Percentiles rank a stretch among this genome's conserved stretches.
Evolutionary conservation across 2,888 invertebrate species (phyloP).

Genomic region (Unio pictorum): DNA sequence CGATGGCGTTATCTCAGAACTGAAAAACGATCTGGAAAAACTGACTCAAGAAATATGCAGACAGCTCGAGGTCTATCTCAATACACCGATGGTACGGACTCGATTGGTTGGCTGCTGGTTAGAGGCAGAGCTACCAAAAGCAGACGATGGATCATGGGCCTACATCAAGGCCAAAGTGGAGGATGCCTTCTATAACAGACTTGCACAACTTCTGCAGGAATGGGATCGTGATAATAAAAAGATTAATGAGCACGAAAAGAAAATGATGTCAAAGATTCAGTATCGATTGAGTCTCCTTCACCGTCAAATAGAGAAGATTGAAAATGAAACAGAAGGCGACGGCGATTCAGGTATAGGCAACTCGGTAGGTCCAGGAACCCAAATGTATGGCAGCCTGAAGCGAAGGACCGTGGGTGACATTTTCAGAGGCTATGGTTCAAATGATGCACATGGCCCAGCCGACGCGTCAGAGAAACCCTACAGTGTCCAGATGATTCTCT

Average conservation of each 20-base stretch:
- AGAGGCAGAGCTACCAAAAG: conserved; percentile 30
- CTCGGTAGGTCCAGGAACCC: too few species aligned
- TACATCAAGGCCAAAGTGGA: conserved; percentile 33
- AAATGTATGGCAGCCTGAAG: conserved; percentile 7
- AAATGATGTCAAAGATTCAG: conserved; percentile 39
- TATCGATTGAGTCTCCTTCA: conserved; percentile 39
- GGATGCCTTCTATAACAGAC: conserved; percentile 26
- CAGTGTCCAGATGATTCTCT: conserved; percentile 10
- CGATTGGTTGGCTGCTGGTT: conserved; percentile 31
- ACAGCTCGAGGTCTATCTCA: conserved; percentile 25
- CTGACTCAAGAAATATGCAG: conserved; percentile 22
- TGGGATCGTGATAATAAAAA: conserved; percentile 39
- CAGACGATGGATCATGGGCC: conserved; percentile 25
- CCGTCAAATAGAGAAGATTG: conserved; percentile 43
- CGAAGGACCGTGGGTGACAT: not conserved
- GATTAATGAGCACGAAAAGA: conserved; percentile 27
- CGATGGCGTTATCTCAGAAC: conserved; percentile 20
- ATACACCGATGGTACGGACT: conserved; percentile 24
- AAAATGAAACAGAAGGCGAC: conserved; percentile 19
- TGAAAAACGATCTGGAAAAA: conserved; percentile 28
- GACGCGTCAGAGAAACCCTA: not conserved
- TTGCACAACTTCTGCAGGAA: conserved; percentile 31
- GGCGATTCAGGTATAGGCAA: too few species aligned
- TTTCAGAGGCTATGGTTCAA: too few species aligned
- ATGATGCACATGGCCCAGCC: not conserved